phyloP scores from a whole-genome alignment of 2,888 invertebrate genomes.

The Cryptus armator region DNA sequence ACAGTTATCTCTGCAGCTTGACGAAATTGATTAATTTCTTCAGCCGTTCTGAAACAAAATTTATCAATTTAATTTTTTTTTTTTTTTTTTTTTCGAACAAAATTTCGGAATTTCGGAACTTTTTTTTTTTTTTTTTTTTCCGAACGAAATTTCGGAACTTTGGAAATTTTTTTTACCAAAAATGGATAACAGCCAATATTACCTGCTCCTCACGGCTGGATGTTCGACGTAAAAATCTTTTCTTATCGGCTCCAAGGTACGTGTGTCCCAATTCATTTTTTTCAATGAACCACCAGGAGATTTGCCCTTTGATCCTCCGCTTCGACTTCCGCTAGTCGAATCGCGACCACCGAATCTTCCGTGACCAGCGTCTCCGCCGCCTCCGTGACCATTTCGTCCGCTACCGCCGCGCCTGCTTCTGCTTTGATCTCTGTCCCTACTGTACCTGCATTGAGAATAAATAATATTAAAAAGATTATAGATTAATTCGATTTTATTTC shows the following conservation, averaged over 20 bases:
- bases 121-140: slow-evolving; percentile 8
- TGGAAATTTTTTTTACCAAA: no score
- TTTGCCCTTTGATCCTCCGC: slow-evolving; percentile 77
- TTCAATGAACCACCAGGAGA: slow-evolving; percentile 85
- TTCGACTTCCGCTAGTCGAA: slow-evolving; percentile 72
- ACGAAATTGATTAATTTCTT: slow-evolving; percentile 79
- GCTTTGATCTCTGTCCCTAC: slow-evolving; percentile 78
- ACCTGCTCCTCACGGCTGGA: slow-evolving; percentile 87
- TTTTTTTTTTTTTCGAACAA: not conserved
- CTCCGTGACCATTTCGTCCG: slow-evolving; percentile 77
- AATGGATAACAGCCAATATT: slow-evolving; percentile 11
- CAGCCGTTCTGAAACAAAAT: slow-evolving; percentile 74
- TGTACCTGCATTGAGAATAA: slow-evolving; percentile 73
- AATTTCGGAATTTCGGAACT: slow-evolving; percentile 3
- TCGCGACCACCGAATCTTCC: slow-evolving; percentile 75
- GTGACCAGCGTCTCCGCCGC: slow-evolving; percentile 78
- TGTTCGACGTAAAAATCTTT: slow-evolving; percentile 94
- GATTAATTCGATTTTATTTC: no score
- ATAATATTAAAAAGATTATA: slow-evolving; percentile 6
- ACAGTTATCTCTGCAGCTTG: slow-evolving; percentile 81
- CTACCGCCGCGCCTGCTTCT: slow-evolving; percentile 80
- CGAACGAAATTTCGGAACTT: not conserved
- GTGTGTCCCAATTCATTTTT: slow-evolving; percentile 87
- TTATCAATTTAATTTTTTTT: not conserved
- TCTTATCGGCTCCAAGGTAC: slow-evolving; percentile 89